Evolutionary conservation across 2,797 vertebrate species (phyloP).

Genomic region (Acipenser oxyrinchus): DNA sequence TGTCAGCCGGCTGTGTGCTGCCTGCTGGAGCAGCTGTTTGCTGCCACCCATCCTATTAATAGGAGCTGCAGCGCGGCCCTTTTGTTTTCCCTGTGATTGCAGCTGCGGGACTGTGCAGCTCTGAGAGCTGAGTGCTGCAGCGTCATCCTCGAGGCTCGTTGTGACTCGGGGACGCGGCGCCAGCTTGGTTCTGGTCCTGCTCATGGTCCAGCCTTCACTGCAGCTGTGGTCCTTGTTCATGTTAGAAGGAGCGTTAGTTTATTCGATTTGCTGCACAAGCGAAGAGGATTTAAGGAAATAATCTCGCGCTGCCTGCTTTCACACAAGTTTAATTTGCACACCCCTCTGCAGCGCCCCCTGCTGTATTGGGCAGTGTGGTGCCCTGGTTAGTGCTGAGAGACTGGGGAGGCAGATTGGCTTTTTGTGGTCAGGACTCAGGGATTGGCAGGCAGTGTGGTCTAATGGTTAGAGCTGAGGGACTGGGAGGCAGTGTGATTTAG

Average conservation of each 20-base stretch:
- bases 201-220: not conserved
- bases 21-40: constrained; percentile 62
- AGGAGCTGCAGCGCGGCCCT: constrained; percentile 42
- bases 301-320: constrained; percentile 8
- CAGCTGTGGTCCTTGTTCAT: not conserved
- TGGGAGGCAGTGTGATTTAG: no score
- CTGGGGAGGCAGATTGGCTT: no score
- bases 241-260: not conserved
- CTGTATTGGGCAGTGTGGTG: no score
- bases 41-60: constrained; percentile 60
- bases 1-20: constrained; percentile 50
- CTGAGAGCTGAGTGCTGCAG: constrained; percentile 24
- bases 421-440: no score
- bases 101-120: not conserved
- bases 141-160: not conserved
- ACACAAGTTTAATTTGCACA: no score
- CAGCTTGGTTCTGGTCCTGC: not conserved
- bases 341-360: no score
- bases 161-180: not conserved
- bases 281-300: constrained; percentile 11
- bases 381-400: no score
- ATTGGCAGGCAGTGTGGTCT: no score
- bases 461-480: no score
- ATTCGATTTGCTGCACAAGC: constrained; percentile 10
- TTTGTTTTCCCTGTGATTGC: constrained; percentile 44